Conservation (phyloP, 64 coral and sea anemone genomes). For the Montipora sp. region DNA sequence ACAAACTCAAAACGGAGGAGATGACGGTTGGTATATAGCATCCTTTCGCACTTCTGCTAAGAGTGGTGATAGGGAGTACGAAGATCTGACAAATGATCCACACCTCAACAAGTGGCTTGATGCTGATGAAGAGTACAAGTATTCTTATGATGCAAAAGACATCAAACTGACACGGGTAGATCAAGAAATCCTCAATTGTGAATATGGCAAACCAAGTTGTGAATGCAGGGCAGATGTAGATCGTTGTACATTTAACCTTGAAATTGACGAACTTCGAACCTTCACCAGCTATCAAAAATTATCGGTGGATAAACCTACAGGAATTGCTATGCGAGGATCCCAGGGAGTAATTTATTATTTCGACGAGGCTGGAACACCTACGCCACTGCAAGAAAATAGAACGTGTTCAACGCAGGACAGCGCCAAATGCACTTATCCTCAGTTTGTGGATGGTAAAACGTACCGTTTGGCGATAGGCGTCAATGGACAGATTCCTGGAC, state of each 20-base stretch:
- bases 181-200: conserved; percentile 19
- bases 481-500: conserved; percentile 77
- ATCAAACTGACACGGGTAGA: conserved; percentile 18
- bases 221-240: background rate
- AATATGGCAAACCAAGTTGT: conserved; percentile 5
- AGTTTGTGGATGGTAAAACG: conserved; percentile 58
- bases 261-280: conserved; percentile 35
- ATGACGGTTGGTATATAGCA: conserved; percentile 33
- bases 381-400: background rate
- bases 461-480: conserved; percentile 61
- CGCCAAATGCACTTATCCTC: conserved; percentile 38
- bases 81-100: conserved; percentile 52
- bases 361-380: background rate
- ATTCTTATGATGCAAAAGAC: conserved; percentile 29
- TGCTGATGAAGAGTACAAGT: conserved; percentile 57
- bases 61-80: conserved; percentile 17
- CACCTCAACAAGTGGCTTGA: conserved; percentile 44
- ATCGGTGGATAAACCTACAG: background rate
- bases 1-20: conserved; percentile 12
- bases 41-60: conserved; percentile 43
- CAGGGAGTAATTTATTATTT: conserved; percentile 30
- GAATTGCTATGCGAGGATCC: conserved; percentile 4
- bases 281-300: conserved; percentile 44
- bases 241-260: conserved; percentile 14
- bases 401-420: background rate